A percentile compares a stretch with the other conserved stretches of the same genome.
Conservation (phyloP, 2,797 vertebrate genomes). For the Mergus octosetaceus region DNA sequence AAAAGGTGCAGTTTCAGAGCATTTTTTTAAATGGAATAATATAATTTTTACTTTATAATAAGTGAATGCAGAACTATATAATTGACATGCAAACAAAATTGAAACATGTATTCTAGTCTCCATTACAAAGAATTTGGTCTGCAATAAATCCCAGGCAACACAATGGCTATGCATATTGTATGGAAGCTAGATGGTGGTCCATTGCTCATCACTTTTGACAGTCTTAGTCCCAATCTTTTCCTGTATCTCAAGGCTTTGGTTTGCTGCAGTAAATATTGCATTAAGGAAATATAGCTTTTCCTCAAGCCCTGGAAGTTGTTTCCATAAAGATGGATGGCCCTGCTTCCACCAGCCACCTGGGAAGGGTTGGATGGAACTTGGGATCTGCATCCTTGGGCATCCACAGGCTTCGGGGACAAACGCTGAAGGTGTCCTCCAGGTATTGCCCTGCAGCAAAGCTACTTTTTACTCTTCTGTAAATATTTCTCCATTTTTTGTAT, state of each 20-base stretch:
- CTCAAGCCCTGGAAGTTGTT: background rate
- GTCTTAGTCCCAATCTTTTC: background rate
- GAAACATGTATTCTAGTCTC: fast-evolving
- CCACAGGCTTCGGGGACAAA: fast-evolving
- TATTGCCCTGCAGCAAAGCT: background rate
- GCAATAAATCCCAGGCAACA: fast-evolving
- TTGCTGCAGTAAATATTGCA: background rate
- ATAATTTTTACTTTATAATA: background rate
- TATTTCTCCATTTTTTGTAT: background rate
- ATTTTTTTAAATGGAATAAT: background rate
- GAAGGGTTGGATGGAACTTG: background rate
- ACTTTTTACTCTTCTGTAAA: background rate
- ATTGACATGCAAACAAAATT: background rate
- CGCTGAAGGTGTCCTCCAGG: background rate
- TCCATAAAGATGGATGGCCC: fast-evolving
- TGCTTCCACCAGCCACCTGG: background rate
- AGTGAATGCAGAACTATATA: background rate
- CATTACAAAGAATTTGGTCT: fast-evolving
- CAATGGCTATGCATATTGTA: fast-evolving
- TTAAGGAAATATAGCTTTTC: background rate
- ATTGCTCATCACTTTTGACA: fast-evolving
- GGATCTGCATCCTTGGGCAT: background rate
- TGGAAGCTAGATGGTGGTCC: background rate
- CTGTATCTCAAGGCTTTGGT: background rate
- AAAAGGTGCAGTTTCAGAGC: background rate